Percentiles rank a stretch among this genome's conserved stretches.
phyloP scores from a whole-genome alignment of 2,888 invertebrate genomes.

The Metopia argyrocephala region DNA sequence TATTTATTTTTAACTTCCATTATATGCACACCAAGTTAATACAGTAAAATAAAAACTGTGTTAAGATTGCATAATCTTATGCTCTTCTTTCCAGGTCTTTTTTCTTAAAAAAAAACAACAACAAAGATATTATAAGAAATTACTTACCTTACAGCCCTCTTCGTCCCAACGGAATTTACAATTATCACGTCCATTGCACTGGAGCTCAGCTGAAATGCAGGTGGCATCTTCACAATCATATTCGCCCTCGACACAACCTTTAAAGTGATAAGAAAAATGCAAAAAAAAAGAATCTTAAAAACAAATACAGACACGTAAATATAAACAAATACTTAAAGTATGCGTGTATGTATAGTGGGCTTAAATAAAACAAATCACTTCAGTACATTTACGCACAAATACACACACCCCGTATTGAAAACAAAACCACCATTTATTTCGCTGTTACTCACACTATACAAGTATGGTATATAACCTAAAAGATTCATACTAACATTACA shows the following conservation, averaged over 20 bases:
- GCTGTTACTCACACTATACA: neutral
- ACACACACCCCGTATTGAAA: too few species aligned
- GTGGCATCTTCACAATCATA: slow-evolving; percentile 93
- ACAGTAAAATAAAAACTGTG: neutral
- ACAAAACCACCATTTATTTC: too few species aligned
- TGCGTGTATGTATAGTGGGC: neutral
- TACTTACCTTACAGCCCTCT: slow-evolving; percentile 70
- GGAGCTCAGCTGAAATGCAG: slow-evolving; percentile 85
- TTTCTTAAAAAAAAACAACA: neutral
- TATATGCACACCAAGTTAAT: neutral
- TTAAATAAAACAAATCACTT: slow-evolving; percentile 18
- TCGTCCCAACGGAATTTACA: slow-evolving; percentile 92
- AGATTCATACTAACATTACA: neutral
- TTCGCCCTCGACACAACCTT: slow-evolving; percentile 79
- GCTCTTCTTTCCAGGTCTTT: too few species aligned
- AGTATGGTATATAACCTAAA: too few species aligned
- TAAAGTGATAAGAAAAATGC: neutral
- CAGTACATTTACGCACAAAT: neutral
- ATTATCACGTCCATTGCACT: slow-evolving; percentile 87
- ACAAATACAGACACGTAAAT: slow-evolving; percentile 12
- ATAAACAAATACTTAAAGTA: slow-evolving; percentile 29
- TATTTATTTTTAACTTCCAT: neutral
- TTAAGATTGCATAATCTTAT: neutral
- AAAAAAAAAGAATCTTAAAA: neutral
- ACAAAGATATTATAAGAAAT: neutral